phyloP scores from a whole-genome alignment of 2,113 vertebrate genomes.

The Tetraodon nigroviridis region DNA sequence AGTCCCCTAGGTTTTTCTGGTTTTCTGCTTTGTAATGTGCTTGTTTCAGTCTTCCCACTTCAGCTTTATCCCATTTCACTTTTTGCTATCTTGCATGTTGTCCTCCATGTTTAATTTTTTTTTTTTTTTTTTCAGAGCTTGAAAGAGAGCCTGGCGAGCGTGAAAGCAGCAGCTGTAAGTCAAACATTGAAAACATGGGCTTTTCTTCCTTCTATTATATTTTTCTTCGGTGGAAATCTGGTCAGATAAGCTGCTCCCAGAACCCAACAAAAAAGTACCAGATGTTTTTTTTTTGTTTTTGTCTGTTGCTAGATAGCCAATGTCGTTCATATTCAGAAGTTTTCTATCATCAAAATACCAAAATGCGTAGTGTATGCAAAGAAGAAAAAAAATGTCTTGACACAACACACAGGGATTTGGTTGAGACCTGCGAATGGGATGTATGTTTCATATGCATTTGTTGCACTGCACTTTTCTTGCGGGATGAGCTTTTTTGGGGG shows the following conservation, averaged over 20 bases:
- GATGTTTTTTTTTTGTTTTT: no score
- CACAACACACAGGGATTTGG: slow-evolving; percentile 29
- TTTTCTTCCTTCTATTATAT: neutral
- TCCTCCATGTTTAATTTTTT: neutral
- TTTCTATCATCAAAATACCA: slow-evolving; percentile 23
- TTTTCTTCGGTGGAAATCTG: no score
- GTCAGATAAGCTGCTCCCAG: slow-evolving; percentile 34
- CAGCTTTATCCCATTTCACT: neutral
- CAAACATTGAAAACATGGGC: slow-evolving; percentile 8
- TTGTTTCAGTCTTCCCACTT: slow-evolving; percentile 11
- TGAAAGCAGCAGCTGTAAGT: slow-evolving; percentile 1
- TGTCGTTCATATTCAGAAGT: slow-evolving; percentile 19
- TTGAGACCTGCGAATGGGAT: slow-evolving; percentile 25
- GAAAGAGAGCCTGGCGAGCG: neutral
- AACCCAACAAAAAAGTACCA: neutral
- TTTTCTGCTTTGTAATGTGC: neutral
- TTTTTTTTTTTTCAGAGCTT: slow-evolving; percentile 2
- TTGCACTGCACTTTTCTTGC: slow-evolving; percentile 13
- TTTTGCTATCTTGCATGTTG: neutral
- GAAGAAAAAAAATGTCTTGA: slow-evolving; percentile 22
- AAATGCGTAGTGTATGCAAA: slow-evolving; percentile 35
- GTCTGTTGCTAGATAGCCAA: slow-evolving; percentile 10
- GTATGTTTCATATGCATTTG: slow-evolving; percentile 21
- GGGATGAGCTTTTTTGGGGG: no score
- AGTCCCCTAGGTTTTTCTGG: neutral